Evolutionary conservation across 2,113 vertebrate genomes (phyloP).

Genomic region (Fulmarus glacialis): DNA sequence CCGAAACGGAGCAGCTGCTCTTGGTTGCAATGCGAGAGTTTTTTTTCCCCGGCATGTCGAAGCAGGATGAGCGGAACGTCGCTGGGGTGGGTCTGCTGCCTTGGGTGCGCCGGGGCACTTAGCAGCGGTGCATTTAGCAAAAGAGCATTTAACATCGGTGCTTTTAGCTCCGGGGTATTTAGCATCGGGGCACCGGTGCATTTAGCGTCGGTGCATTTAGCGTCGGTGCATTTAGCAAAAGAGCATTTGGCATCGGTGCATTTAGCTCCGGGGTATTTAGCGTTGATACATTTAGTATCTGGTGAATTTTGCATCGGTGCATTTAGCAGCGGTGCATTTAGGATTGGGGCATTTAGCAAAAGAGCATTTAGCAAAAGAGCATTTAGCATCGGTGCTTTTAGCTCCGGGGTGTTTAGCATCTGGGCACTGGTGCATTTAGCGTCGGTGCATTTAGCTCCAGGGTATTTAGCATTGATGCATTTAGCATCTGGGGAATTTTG

Average conservation of each 20-base stretch:
- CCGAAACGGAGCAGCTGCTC: accelerated
- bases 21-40: not conserved
- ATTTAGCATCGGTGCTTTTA: no score
- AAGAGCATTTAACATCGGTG: no score
- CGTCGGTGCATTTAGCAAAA: no score
- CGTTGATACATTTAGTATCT: no score
- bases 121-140: not conserved
- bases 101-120: not conserved
- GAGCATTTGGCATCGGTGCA: not conserved
- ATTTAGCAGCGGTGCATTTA: not conserved
- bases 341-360: not conserved
- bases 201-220: not conserved
- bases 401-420: not conserved
- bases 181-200: not conserved
- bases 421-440: not conserved
- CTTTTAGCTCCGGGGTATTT: not conserved
- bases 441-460: no score
- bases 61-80: not conserved
- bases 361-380: no score
- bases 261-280: not conserved
- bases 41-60: not conserved
- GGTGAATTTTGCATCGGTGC: not conserved
- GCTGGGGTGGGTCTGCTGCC: not conserved
- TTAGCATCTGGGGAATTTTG: not conserved
- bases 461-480: not conserved